phyloP scores from a whole-genome alignment of 2,113 vertebrate species.

The Labeo rohita region DNA sequence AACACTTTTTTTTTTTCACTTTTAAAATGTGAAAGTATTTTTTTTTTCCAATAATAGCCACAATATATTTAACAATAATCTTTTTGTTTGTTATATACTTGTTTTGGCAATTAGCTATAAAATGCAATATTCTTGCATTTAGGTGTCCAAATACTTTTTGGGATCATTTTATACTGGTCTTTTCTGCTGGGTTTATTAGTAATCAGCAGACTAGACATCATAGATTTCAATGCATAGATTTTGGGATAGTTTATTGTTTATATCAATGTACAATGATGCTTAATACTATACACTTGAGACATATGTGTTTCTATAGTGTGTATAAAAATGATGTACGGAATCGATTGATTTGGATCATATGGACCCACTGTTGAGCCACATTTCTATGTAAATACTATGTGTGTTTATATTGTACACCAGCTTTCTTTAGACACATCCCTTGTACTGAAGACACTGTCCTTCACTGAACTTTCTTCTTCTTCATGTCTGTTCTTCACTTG shows the following conservation, averaged over 20 bases:
- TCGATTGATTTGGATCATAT: slow-evolving; percentile 56
- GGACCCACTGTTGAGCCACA: slow-evolving; percentile 56
- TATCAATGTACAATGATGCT: not conserved
- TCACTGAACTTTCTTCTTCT: slow-evolving; percentile 11
- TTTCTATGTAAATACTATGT: slow-evolving; percentile 67
- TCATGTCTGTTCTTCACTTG: slow-evolving; percentile 35
- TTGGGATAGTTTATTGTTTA: not conserved
- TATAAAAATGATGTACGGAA: slow-evolving; percentile 26
- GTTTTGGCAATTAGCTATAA: not conserved
- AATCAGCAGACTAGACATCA: not conserved
- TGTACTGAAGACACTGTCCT: not conserved
- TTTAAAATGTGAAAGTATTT: too few species aligned
- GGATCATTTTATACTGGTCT: not conserved
- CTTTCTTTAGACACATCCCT: not conserved
- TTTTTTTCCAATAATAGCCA: too few species aligned
- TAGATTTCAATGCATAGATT: not conserved
- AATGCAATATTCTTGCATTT: not conserved
- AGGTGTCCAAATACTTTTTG: not conserved
- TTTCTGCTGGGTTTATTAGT: slow-evolving; percentile 1
- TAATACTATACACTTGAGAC: not conserved
- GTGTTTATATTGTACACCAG: slow-evolving; percentile 63
- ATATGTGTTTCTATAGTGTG: not conserved
- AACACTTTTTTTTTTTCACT: not conserved
- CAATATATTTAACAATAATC: too few species aligned
- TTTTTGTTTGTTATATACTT: too few species aligned